Base-by-base conservation (phyloP, 2,888 invertebrate genomes). In the Ditylenchus weischeri region DNA sequence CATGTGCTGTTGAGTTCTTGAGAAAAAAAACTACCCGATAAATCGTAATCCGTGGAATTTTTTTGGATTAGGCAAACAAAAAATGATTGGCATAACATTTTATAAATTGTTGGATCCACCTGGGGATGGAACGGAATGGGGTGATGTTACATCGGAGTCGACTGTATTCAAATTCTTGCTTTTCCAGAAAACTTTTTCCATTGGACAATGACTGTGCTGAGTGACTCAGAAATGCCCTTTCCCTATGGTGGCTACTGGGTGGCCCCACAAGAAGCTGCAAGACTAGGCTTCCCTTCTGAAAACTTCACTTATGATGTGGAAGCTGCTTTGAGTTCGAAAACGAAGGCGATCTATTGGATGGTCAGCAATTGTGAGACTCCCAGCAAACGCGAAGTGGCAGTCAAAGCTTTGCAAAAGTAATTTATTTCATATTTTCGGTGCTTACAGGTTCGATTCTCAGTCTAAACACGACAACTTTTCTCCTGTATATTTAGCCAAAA, bases 121-220 rank as follows among this genome's bases (percentile, higher is more conserved):
- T n/a, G n/a, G n/a, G n/a, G n/a, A n/a, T n/a, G n/a, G n/a, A n/a
- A n/a, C n/a, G n/a, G n/a, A n/a, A n/a, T n/a, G n/a, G n/a, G n/a
- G n/a, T n/a, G n/a, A n/a, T n/a, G n/a, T n/a, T n/a, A n/a, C n/a
- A n/a, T n/a, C n/a, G n/a, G n/a, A n/a, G n/a, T n/a, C n/a, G n/a
- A n/a, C n/a, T n/a, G n/a, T n/a, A n/a, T n/a, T n/a, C n/a, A n/a
- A n/a, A n/a, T n/a, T n/a, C n/a, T n/a, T n/a, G n/a, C n/a, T 38
- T 38, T 38, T 67, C 65, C 62, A 70, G 70, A 65, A 13, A 62
- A 71, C 18, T 71, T 69, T n/a, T 90, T 89, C 77, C 85, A 86
- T 72, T 84, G 85, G 83, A 84, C 84, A 21, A 84, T 84, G 83
- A 83, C 82, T 81, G 87, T 79, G 83, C 88, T 90, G 19, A 73